These are phyloP conservation scores for Tupaia chinensis DNA, from an alignment of 2,113 vertebrate genomes.

Conservation along the genomic window DNA sequence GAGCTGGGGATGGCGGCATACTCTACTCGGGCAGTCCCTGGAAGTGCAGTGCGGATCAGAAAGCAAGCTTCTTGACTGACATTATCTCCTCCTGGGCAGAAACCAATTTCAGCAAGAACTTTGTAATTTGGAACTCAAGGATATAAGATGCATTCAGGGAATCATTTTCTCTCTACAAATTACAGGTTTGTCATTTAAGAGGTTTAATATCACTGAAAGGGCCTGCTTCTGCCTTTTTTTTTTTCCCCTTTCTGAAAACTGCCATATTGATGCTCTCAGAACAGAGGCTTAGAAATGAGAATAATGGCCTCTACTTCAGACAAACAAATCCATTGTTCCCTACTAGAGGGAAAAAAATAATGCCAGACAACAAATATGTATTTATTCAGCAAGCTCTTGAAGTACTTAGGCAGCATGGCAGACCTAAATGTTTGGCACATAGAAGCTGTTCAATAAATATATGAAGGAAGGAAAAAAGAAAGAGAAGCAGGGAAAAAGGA, in stretches of 20 bases:
- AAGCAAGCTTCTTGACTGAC: slow-evolving; percentile 82
- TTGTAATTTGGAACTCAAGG: slow-evolving; percentile 88
- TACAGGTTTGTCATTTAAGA: slow-evolving; percentile 87
- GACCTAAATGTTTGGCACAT: not conserved
- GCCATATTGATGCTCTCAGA: slow-evolving; percentile 79
- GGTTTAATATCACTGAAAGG: slow-evolving; percentile 82
- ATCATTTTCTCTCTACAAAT: slow-evolving; percentile 88
- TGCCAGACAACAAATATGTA: not conserved
- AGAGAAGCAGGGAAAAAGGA: not conserved
- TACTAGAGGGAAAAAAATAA: not conserved
- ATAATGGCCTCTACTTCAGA: not conserved
- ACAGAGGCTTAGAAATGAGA: slow-evolving; percentile 67
- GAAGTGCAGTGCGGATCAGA: slow-evolving; percentile 54
- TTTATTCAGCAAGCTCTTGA: not conserved
- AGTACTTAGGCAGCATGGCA: not conserved
- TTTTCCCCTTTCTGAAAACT: slow-evolving; percentile 75
- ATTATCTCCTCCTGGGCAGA: slow-evolving; percentile 88
- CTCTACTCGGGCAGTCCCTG: not conserved
- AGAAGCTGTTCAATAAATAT: not conserved
- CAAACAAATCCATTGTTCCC: slow-evolving; percentile 36
- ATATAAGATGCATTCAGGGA: slow-evolving; percentile 84
- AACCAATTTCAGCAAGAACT: slow-evolving; percentile 90
- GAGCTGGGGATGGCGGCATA: not conserved
- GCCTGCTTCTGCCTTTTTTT: slow-evolving; percentile 66
- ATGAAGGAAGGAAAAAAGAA: not conserved